Evolutionary conservation across 2,113 vertebrate genomes (phyloP).

Genomic region (Meriones unguiculatus): DNA sequence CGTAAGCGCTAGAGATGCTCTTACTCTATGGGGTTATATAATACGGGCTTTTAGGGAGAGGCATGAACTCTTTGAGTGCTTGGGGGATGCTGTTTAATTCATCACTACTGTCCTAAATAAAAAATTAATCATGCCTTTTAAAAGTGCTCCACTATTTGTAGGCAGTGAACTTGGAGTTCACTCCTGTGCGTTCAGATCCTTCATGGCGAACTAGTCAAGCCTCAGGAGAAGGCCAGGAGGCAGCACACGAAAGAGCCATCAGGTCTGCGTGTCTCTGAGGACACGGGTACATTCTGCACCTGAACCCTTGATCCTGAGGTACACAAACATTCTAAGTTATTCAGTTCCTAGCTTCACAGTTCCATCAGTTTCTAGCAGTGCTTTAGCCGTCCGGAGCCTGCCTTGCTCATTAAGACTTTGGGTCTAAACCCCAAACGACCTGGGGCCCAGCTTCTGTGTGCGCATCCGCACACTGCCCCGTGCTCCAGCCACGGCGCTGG

Average conservation of each 20-base stretch:
- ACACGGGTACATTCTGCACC: background rate
- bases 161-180: background rate
- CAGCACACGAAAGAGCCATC: slow-evolving; percentile 10
- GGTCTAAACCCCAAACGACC: slow-evolving; percentile 45
- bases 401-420: slow-evolving; percentile 2
- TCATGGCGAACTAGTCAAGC: background rate
- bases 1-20: background rate
- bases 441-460: background rate
- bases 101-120: slow-evolving; percentile 69
- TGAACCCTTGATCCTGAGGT: slow-evolving; percentile 41
- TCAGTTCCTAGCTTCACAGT: slow-evolving; percentile 46
- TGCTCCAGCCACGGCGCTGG: background rate
- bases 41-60: slow-evolving; percentile 39
- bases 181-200: background rate
- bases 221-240: background rate
- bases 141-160: slow-evolving; percentile 57
- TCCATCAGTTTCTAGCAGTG: slow-evolving; percentile 19
- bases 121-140: slow-evolving; percentile 65
- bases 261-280: background rate
- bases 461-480: no score
- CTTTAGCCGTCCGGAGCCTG: background rate
- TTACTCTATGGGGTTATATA: background rate
- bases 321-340: slow-evolving; percentile 42
- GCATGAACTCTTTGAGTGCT: slow-evolving; percentile 47
- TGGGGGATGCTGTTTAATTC: slow-evolving; percentile 64